Evolutionary conservation across 2,888 invertebrate species (phyloP).

Genomic region (Parnassius glacialis): DNA sequence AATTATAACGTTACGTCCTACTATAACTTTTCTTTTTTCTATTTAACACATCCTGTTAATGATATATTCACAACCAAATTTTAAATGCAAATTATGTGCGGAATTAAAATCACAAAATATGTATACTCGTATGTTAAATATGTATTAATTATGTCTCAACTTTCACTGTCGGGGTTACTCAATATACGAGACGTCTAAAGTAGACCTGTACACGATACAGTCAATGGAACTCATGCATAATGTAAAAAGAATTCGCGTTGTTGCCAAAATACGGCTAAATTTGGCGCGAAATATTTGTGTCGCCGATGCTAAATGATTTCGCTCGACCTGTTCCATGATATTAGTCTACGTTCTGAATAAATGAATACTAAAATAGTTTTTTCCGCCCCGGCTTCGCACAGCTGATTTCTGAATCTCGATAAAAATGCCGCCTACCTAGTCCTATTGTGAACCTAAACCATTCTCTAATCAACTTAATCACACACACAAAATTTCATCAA

Average conservation of each 20-base stretch:
- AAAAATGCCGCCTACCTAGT: too few species aligned
- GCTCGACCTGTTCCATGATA: constrained; percentile 1
- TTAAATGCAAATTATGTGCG: constrained; percentile 3
- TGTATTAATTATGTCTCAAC: constrained; percentile 17
- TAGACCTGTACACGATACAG: constrained; percentile 13
- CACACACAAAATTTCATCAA: too few species aligned
- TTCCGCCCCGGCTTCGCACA: too few species aligned
- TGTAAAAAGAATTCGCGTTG: constrained; percentile 23
- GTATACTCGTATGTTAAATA: constrained; percentile 12
- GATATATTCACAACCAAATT: constrained; percentile 6
- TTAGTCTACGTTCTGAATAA: background rate
- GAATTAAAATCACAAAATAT: constrained; percentile 6
- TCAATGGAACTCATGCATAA: constrained; percentile 29
- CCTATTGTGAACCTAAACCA: too few species aligned
- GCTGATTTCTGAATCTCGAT: too few species aligned
- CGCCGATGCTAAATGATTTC: constrained; percentile 21
- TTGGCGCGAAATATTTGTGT: constrained; percentile 22
- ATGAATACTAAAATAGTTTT: background rate
- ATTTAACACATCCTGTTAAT: background rate
- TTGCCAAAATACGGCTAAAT: constrained; percentile 26
- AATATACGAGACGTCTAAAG: constrained; percentile 18
- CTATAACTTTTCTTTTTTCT: too few species aligned
- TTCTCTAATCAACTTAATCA: too few species aligned
- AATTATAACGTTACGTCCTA: too few species aligned
- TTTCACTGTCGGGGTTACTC: constrained; percentile 25